Evolutionary conservation across 2,797 vertebrate genomes (phyloP), one percentile per base, ranked within the genome.

Genomic region (Diceros bicornis): DNA sequence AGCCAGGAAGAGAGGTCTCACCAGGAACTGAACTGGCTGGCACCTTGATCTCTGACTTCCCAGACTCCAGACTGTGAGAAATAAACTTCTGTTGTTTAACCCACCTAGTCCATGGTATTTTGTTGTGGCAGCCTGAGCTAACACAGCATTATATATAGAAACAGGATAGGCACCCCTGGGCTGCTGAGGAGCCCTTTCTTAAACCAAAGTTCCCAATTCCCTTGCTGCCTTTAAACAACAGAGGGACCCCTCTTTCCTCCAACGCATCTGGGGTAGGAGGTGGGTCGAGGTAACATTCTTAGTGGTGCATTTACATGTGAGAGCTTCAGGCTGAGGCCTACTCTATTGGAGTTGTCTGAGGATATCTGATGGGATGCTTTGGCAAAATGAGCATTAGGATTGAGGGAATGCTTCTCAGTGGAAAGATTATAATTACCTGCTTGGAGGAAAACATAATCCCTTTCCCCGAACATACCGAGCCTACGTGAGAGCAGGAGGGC

Each of bases 81-180:
- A 55, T 72, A 93, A 94, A 47, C 66, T 78, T 82, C 74, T 82
- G 13, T 81, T 71, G 47, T 69, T 78, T 61, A 72, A 74, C 59
- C 50, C 18, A 37, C 74, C 66, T 0, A 41, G 2, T 62, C 59
- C 23, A 1, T 25, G 25, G 1, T 66, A 9, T n/a, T 91, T 57
- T 62, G 34, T 72, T 17, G 7, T 25, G 61, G 61, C 5, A 34
- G 32, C 37, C 4, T 69, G 66, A 68, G 77, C 37, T 23, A 12
- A 27, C 12, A 25, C 11, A 32, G 6, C 78, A 12, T 69, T 94
- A 13, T 37, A 4, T 52, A 6, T 29, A 62, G 94, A 87, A 89
- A 69, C 47, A 81, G n/a, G 10, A 72, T 8, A 84, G 47, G 16
- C 27, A 64, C 29, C 55, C 12, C 27, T 27, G 74, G 44, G 37